Evolutionary conservation across 2,113 vertebrate species (phyloP), one percentile per base, ranked within the genome.

Genomic region (Mastomys natalensis): DNA sequence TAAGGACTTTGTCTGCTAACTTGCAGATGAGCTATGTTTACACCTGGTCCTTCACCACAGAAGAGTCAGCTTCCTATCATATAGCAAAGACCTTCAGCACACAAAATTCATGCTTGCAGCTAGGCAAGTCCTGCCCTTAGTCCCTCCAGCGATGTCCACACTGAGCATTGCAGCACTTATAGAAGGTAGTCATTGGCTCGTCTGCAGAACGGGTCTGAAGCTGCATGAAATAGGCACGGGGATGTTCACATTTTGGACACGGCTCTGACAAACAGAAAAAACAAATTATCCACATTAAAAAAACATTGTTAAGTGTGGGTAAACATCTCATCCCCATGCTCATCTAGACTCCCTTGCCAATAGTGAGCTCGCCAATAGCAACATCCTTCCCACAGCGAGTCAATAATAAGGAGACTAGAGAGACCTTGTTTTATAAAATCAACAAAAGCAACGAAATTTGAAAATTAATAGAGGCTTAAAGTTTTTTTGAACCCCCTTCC

Each of bases 141-240:
- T 99, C 99, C 97, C 99, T 98, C 99, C 99, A 99, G 40, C 99
- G 98, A 97, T 99, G 99, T 8, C 99, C 99, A 85, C 99, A 99
- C 97, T 98, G 99, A 16, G 96, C 94, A 3, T 97, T 99, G 98
- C 99, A 99, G 98, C 99, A 99, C 98, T 99, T 99, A 98, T 99
- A 99, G 98, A 99, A 99, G 11, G 99, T 99, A 2, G 99, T 99
- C 99, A 99, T 99, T 0, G 99, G 99, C 97, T 99, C 99, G n/a
- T 99, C 99, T 0, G 99, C 99, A 51, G 99, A 99, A 97, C 99
- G 98, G 17, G 99, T 99, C 98, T 99, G 99, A 95, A 99, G 99
- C 98, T 99, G 99, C 99, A 99, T 99, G 98, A 99, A 99, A 97
- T 99, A 99, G 3, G 99, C 99, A 5, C 99, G 99, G 40, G 99